Conservation (phyloP, 2,113 vertebrate genomes). For the Tenrec ecaudatus region DNA sequence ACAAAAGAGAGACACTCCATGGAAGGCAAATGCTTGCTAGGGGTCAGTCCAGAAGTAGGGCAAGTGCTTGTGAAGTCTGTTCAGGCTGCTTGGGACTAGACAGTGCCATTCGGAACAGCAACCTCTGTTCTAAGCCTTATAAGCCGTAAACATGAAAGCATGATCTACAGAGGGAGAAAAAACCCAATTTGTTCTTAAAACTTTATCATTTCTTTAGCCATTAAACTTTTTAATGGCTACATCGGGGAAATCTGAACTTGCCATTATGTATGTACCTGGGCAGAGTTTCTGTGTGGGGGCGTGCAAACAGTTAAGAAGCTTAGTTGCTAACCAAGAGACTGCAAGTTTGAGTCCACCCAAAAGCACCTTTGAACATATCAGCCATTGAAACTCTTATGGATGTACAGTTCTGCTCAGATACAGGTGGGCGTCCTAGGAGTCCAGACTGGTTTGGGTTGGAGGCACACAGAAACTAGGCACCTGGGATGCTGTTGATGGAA, state of each 20-base stretch:
- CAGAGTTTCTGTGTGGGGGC: neutral
- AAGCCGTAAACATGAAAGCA: neutral
- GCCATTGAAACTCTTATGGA: neutral
- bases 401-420: neutral
- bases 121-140: neutral
- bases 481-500: constrained; percentile 92
- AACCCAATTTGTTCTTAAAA: neutral
- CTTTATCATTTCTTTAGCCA: neutral
- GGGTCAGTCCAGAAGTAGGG: neutral
- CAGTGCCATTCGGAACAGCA: neutral
- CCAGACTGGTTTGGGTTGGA: neutral
- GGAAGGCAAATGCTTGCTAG: neutral
- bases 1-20: neutral
- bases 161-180: neutral
- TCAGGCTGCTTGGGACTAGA: neutral
- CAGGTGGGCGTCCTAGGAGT: neutral
- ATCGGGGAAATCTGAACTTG: neutral
- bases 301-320: neutral
- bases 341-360: neutral
- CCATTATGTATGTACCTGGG: fast-evolving
- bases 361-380: neutral
- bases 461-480: constrained; percentile 78
- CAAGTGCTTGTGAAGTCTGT: neutral
- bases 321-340: neutral
- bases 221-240: neutral